Base-by-base conservation (phyloP, 2,888 invertebrate genomes). In the Leptinotarsa tumamoca region DNA sequence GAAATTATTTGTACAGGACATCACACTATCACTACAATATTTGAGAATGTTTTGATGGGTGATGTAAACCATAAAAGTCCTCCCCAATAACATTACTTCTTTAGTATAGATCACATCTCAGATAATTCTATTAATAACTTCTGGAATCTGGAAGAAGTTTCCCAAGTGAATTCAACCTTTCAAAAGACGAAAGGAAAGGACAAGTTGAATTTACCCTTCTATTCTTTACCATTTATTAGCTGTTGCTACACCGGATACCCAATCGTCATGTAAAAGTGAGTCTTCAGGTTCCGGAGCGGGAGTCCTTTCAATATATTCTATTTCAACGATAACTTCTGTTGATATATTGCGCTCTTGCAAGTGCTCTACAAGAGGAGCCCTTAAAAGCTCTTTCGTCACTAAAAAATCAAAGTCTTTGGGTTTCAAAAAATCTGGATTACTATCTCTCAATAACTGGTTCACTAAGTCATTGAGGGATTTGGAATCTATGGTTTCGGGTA, bases 241-340 rank as follows among this genome's bases (percentile, higher is more conserved):
- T 68, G 83, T 81, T 68, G 84, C 79, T 74, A 85, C 79, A 7
- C 80, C 79, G 23, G 97, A 95, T n/a, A 99, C 97, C 99, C 99
- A 99, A 87, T 99, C 99, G 89, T 98, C 97, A 85, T 98, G 98
- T 87, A 96, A 91, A 80, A 99, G 90, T 86, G 96, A 96, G 87
- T 98, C 95, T 86, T 96, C 93, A 0, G 98, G 98, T 84, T 95
- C 93, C 0, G 99, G 99, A 0, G 98, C 94, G 15, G 98, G 96
- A 82, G 95, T 94, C 82, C 95, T 92, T 86, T 96, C 95, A 27
- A 98, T 90, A 89, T 98, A 99, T 88, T 99, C 98, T 70, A 99
- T 91, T 80, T 96, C 94, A 80, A 98, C 90, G 14, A 96, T 94
- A 72, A 93, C 92, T 90, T 99, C 98, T 68, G 93, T 93, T 0